A percentile compares a stretch with the other conserved stretches of the same genome.
These are phyloP conservation scores for Eilema griseolum DNA, from an alignment of 2,888 invertebrate genomes.

Conservation along the genomic window DNA sequence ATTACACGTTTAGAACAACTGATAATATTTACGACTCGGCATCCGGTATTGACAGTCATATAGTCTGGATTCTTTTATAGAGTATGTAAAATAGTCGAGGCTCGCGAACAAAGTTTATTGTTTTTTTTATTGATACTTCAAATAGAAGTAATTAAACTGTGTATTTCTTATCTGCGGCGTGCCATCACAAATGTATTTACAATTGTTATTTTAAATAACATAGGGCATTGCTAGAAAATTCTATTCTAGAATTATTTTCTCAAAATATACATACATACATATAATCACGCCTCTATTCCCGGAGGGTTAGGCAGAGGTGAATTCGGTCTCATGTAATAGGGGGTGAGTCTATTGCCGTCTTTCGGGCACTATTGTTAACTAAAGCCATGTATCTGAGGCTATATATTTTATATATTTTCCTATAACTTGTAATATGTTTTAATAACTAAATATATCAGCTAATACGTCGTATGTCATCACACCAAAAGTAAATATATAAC, in stretches of 20 bases:
- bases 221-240: conserved; percentile 33
- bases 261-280: no score
- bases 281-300: no score
- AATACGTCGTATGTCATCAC: not conserved
- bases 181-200: conserved; percentile 48
- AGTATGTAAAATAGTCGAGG: conserved; percentile 54
- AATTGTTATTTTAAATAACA: conserved; percentile 45
- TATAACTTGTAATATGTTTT: not conserved
- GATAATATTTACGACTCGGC: conserved; percentile 64
- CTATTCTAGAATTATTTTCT: conserved; percentile 6
- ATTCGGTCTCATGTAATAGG: no score
- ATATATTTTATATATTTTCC: not conserved
- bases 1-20: conserved; percentile 63
- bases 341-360: no score
- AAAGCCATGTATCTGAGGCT: no score
- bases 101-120: conserved; percentile 50
- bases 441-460: not conserved
- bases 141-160: conserved; percentile 52
- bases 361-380: no score
- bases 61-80: conserved; percentile 53
- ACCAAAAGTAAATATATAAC: not conserved
- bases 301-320: no score
- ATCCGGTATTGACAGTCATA: conserved; percentile 61
- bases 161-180: conserved; percentile 48
- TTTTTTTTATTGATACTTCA: conserved; percentile 51